phyloP scores from a whole-genome alignment of 2,888 invertebrate genomes.

The Selenia dentaria region DNA sequence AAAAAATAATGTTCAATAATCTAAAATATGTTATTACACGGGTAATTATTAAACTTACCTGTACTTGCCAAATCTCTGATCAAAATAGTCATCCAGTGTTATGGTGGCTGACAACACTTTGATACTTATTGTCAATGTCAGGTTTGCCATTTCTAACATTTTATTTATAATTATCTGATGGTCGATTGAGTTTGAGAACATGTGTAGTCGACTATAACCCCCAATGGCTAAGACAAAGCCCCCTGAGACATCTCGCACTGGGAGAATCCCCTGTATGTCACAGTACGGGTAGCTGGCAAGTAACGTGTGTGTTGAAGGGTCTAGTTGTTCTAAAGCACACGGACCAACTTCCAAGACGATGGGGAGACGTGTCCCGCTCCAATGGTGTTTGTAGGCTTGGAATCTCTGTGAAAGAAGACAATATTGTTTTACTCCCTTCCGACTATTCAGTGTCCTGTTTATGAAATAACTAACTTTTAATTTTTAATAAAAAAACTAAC shows the following conservation, averaged over 20 bases:
- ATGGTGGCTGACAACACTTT: conserved; percentile 93
- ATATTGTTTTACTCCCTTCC: too few species aligned
- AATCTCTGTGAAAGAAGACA: conserved; percentile 85
- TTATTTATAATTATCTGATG: conserved; percentile 94
- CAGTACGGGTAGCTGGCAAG: conserved; percentile 86
- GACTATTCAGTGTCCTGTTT: too few species aligned
- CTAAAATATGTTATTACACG: too few species aligned
- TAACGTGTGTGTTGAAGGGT: conserved; percentile 92
- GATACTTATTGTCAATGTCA: conserved; percentile 92
- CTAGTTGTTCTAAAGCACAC: conserved; percentile 95
- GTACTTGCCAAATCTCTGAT: conserved; percentile 95
- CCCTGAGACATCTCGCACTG: conserved; percentile 95
- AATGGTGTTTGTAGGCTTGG: conserved; percentile 97
- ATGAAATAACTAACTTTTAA: too few species aligned
- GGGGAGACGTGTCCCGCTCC: conserved; percentile 96
- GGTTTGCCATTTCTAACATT: conserved; percentile 92
- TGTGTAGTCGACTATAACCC: conserved; percentile 95
- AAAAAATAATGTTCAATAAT: too few species aligned
- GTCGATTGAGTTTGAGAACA: conserved; percentile 93
- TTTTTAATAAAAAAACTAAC: too few species aligned
- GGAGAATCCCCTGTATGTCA: conserved; percentile 78
- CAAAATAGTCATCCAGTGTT: conserved; percentile 93
- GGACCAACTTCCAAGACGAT: conserved; percentile 96
- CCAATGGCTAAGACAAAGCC: conserved; percentile 97
- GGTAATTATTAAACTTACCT: conserved; percentile 83